Percentiles rank a stretch among this genome's conserved stretches.
Evolutionary conservation across 2,797 vertebrate genomes (phyloP).

Genomic region (Melanotaenia maccullochi): DNA sequence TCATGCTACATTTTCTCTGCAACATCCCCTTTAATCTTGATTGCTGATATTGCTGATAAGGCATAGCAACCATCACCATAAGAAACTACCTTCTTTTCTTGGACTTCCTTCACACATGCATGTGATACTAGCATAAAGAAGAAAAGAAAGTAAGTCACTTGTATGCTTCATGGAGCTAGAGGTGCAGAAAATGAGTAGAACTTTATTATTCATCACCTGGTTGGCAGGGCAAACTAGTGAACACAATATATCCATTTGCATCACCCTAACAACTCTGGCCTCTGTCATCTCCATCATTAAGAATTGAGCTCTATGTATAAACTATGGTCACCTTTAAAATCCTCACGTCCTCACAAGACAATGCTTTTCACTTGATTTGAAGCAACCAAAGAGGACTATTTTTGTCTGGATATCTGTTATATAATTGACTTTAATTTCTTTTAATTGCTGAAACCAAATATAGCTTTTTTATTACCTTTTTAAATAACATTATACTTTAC

Average conservation of each 20-base stretch:
- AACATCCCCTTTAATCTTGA: constrained; percentile 2
- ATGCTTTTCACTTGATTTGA: constrained; percentile 22
- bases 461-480: not conserved
- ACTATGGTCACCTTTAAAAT: constrained; percentile 49
- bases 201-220: constrained; percentile 82
- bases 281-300: constrained; percentile 73
- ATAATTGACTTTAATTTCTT: not conserved
- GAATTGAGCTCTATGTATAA: constrained; percentile 66
- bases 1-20: not conserved
- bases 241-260: constrained; percentile 86
- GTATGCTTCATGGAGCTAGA: constrained; percentile 50
- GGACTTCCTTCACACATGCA: constrained; percentile 34
- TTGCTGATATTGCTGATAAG: constrained; percentile 6
- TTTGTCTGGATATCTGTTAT: not conserved
- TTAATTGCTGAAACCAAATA: not conserved
- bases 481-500: not conserved
- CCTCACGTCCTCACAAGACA: constrained; percentile 32
- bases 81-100: constrained; percentile 7
- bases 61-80: constrained; percentile 13
- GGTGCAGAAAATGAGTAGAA: constrained; percentile 70
- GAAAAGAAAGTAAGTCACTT: constrained; percentile 40
- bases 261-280: constrained; percentile 64
- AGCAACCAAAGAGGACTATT: not conserved
- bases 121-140: constrained; percentile 39
- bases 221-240: constrained; percentile 67